Percentiles rank a stretch among this genome's conserved stretches.
phyloP scores from a whole-genome alignment of 2,113 vertebrate genomes.

The Paradoxurus hermaphroditus region DNA sequence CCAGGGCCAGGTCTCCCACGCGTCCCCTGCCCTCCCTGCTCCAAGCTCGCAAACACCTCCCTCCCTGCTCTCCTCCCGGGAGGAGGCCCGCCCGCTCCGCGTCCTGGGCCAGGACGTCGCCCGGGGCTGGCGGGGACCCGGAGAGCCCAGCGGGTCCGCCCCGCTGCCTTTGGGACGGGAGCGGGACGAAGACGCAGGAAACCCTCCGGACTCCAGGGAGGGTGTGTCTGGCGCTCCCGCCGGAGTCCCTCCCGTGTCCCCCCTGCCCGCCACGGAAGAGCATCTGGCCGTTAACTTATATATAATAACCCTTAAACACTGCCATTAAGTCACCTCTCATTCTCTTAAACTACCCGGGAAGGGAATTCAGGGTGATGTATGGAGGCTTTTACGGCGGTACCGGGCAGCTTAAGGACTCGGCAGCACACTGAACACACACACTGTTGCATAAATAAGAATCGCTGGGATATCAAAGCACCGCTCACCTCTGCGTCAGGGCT shows the following conservation, averaged over 20 bases:
- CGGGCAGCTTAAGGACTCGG: conserved; percentile 52
- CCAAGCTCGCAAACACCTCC: accelerated
- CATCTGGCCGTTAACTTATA: conserved; percentile 50
- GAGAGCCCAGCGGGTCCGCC: background rate
- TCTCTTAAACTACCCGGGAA: conserved; percentile 66
- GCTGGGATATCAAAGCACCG: background rate
- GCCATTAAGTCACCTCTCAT: conserved; percentile 72
- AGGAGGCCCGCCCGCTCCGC: background rate
- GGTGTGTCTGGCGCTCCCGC: background rate
- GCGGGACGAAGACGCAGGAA: accelerated
- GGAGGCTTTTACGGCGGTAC: conserved; percentile 60
- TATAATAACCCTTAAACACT: conserved; percentile 72
- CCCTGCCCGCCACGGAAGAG: background rate
- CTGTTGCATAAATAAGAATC: conserved; percentile 52
- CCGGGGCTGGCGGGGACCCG: accelerated
- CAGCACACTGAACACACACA: background rate
- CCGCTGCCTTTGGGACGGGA: background rate
- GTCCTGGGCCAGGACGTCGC: background rate
- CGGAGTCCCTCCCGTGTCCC: background rate
- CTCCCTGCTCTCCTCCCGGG: accelerated
- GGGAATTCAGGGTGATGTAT: conserved; percentile 65
- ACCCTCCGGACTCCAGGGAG: background rate
- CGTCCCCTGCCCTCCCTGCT: background rate
- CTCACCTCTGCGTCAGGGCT: background rate
- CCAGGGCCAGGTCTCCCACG: background rate